Percentiles rank a stretch among this genome's conserved stretches.
Evolutionary conservation across 2,113 vertebrate genomes (phyloP).

Genomic region (Phalacrocorax pelagicus): DNA sequence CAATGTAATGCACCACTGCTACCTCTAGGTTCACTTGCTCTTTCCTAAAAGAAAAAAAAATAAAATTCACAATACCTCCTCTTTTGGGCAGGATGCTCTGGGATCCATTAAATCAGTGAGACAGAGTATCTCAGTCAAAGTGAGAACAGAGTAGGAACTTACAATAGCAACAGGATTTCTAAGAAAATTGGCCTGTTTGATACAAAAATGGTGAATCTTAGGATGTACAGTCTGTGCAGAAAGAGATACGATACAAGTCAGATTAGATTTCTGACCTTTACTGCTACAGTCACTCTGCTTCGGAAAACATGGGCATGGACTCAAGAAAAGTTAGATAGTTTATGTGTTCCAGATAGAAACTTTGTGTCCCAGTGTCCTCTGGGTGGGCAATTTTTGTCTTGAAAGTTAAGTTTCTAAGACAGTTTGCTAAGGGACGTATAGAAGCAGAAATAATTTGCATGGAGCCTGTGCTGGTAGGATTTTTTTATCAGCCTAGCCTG

Average conservation of each 20-base stretch:
- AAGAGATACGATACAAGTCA: background rate
- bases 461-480: background rate
- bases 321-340: background rate
- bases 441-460: background rate
- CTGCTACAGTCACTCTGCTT: background rate
- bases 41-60: background rate
- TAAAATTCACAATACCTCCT: background rate
- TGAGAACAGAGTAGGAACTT: background rate
- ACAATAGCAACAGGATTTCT: background rate
- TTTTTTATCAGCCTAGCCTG: background rate
- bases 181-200: background rate
- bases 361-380: background rate
- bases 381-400: background rate
- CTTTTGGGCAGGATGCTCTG: background rate
- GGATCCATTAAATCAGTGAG: background rate
- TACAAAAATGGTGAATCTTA: background rate
- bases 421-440: background rate
- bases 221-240: background rate
- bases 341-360: background rate
- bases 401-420: background rate
- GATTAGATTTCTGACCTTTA: background rate
- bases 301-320: background rate
- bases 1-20: background rate
- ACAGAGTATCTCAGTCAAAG: background rate
- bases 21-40: background rate